phyloP scores from a whole-genome alignment of 2,113 vertebrate species.

The Dermatemys mawii region DNA sequence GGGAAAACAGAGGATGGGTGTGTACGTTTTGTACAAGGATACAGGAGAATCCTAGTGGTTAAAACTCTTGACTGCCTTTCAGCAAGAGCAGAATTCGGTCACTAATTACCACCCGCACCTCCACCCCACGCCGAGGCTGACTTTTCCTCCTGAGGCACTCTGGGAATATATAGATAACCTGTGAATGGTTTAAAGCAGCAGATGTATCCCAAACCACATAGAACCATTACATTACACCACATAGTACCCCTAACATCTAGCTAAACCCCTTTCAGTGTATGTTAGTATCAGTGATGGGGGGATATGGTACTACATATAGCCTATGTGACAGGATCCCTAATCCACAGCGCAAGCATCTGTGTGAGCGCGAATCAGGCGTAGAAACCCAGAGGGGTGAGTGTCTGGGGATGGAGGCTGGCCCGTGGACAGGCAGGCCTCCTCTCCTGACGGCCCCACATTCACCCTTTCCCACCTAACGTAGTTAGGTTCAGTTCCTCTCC shows the following conservation, averaged over 20 bases:
- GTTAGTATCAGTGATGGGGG: too few relatives aligned
- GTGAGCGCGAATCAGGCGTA: too few relatives aligned
- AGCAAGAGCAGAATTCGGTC: accelerated
- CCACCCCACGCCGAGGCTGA: too few relatives aligned
- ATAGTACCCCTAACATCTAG: background rate
- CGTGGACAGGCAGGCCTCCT: too few relatives aligned
- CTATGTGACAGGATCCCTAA: too few relatives aligned
- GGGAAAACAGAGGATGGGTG: too few relatives aligned
- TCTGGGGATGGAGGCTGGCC: too few relatives aligned
- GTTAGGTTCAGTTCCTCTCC: background rate
- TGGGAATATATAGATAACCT: background rate
- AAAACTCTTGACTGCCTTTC: background rate
- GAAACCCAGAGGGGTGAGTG: too few relatives aligned
- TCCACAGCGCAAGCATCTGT: too few relatives aligned
- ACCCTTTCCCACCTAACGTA: too few relatives aligned
- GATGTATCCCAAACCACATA: background rate
- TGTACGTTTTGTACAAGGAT: background rate
- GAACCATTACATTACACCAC: background rate
- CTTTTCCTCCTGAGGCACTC: background rate
- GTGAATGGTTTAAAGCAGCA: background rate
- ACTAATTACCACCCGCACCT: background rate
- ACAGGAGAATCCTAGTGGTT: background rate
- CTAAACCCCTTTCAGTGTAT: background rate
- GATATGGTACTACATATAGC: too few relatives aligned
- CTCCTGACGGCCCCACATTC: too few relatives aligned